A percentile compares a stretch with the other conserved stretches of the same genome.
phyloP scores from a whole-genome alignment of 2,113 vertebrate genomes.

The Meriones unguiculatus region DNA sequence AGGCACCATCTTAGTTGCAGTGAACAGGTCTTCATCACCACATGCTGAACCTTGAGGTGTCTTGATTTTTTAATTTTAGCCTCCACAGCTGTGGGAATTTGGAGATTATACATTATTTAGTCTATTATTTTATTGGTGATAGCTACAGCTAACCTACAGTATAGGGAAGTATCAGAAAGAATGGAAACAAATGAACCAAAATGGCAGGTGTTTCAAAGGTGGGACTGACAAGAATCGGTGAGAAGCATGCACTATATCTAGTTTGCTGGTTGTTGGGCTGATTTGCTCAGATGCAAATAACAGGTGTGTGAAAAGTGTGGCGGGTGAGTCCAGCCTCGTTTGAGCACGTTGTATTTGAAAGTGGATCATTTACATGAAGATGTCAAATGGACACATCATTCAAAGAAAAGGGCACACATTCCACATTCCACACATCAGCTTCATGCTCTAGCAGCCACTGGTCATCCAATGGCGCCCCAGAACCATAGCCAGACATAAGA shows the following conservation, averaged over 20 bases:
- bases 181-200: background rate
- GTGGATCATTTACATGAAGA: background rate
- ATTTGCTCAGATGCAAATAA: background rate
- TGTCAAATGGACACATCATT: background rate
- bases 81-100: background rate
- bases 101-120: background rate
- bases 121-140: background rate
- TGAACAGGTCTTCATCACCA: background rate
- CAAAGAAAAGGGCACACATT: constrained; percentile 3
- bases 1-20: background rate
- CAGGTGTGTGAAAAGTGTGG: background rate
- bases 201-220: background rate
- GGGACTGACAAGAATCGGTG: background rate
- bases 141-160: background rate
- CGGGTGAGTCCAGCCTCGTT: background rate
- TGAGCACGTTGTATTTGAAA: background rate
- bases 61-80: background rate
- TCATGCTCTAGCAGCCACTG: background rate
- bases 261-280: background rate
- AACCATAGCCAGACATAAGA: background rate
- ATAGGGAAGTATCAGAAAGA: background rate
- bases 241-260: background rate
- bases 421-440: background rate
- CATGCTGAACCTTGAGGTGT: background rate
- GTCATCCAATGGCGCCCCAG: background rate